phyloP scores from a whole-genome alignment of 2,888 invertebrate genomes.

The Galerucella nymphaeae region DNA sequence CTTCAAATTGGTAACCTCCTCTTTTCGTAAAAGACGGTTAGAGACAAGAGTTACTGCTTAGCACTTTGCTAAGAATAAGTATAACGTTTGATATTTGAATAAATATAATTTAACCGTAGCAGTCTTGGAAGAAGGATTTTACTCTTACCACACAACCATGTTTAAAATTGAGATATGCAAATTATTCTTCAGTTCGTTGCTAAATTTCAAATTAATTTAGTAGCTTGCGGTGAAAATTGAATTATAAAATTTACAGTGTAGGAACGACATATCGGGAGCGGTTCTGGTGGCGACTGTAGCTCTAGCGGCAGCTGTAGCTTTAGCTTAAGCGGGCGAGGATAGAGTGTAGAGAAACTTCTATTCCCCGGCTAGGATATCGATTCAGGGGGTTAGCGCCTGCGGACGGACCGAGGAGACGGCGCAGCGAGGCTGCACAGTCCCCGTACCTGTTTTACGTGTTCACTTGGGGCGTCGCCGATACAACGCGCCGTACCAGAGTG shows the following conservation, averaged over 20 bases:
- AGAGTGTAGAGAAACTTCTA: conserved; percentile 28
- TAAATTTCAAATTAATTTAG: not conserved
- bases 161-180: not conserved
- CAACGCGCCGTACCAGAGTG: conserved; percentile 40
- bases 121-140: not conserved
- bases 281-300: conserved; percentile 2
- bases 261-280: conserved; percentile 1
- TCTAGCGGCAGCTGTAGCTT: conserved; percentile 1
- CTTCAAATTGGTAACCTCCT: too few species aligned
- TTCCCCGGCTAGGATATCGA: conserved; percentile 36
- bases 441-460: conserved; percentile 41
- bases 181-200: not conserved
- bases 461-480: conserved; percentile 39
- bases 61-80: too few species aligned
- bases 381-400: conserved; percentile 28
- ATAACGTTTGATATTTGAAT: too few species aligned
- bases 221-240: not conserved
- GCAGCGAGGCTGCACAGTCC: conserved; percentile 38
- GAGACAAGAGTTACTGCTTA: too few species aligned
- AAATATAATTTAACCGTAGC: too few species aligned
- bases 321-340: conserved; percentile 16
- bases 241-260: conserved; percentile 6
- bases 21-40: too few species aligned
- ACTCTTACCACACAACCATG: not conserved
- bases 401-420: conserved; percentile 25